phyloP scores from a whole-genome alignment of 1,140 invertebrate genomes.

The Drosophila bocki region DNA sequence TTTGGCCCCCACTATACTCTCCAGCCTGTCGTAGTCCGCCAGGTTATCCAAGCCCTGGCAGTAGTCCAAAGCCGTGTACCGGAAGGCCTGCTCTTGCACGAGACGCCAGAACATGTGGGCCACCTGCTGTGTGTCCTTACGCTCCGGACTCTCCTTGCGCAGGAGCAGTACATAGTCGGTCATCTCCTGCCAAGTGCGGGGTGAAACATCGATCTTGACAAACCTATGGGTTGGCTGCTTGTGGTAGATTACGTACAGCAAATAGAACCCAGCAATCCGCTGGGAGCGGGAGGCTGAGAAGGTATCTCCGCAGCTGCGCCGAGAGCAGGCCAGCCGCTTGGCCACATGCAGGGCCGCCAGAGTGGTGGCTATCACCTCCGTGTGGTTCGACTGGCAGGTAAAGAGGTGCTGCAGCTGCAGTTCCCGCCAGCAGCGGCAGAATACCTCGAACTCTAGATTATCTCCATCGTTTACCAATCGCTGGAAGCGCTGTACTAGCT shows the following conservation, averaged over 20 bases:
- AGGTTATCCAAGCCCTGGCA: slow-evolving; percentile 62
- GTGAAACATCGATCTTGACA: slow-evolving; percentile 64
- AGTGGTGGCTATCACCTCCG: slow-evolving; percentile 73
- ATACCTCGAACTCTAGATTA: slow-evolving; percentile 49
- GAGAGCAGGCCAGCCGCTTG: slow-evolving; percentile 62
- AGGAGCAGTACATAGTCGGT: slow-evolving; percentile 38
- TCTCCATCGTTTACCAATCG: slow-evolving; percentile 18
- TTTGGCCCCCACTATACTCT: slow-evolving; percentile 17
- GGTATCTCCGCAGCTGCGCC: slow-evolving; percentile 49
- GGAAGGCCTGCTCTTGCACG: slow-evolving; percentile 60
- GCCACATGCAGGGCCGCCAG: slow-evolving; percentile 61
- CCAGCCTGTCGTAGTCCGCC: slow-evolving; percentile 65
- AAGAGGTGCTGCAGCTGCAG: slow-evolving; percentile 68
- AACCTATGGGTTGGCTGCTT: slow-evolving; percentile 76
- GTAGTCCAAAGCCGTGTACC: slow-evolving; percentile 69
- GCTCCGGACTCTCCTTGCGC: not conserved
- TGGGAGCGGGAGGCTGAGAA: slow-evolving; percentile 34
- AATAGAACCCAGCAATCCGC: slow-evolving; percentile 63
- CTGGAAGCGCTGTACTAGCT: slow-evolving; percentile 50
- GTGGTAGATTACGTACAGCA: slow-evolving; percentile 73
- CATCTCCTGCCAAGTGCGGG: slow-evolving; percentile 58
- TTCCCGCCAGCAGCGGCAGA: slow-evolving; percentile 63
- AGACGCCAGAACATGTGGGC: slow-evolving; percentile 66
- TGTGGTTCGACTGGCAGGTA: slow-evolving; percentile 59
- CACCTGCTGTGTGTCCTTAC: slow-evolving; percentile 52